phyloP scores from a whole-genome alignment of 2,888 invertebrate species.

The Ormyrus nitidulus region DNA sequence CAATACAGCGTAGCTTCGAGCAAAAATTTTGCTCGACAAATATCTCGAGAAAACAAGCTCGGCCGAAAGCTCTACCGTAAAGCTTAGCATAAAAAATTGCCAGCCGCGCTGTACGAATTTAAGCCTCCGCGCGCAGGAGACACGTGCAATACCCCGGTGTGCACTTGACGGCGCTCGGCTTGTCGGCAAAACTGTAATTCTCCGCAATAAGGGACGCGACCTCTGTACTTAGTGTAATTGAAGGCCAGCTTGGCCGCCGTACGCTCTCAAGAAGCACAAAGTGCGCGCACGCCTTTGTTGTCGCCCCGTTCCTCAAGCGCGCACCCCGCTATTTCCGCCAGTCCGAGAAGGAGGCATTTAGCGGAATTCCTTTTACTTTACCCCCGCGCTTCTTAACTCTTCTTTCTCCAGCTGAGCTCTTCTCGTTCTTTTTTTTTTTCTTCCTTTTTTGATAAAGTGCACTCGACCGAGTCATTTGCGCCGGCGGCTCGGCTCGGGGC shows the following conservation, averaged over 20 bases:
- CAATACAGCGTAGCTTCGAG: too few relatives aligned
- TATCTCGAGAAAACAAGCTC: too few relatives aligned
- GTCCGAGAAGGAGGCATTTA: conserved; percentile 27
- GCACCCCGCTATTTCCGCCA: not conserved
- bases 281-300: conserved; percentile 33
- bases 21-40: too few relatives aligned
- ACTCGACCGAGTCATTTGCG: conserved; percentile 49
- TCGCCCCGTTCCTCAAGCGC: not conserved
- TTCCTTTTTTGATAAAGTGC: conserved; percentile 30
- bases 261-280: not conserved
- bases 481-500: conserved; percentile 9
- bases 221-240: conserved; percentile 45
- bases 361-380: conserved; percentile 31
- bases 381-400: conserved; percentile 13
- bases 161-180: not conserved
- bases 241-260: not conserved
- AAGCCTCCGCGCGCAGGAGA: not conserved
- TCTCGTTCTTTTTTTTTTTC: not conserved
- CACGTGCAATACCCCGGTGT: not conserved
- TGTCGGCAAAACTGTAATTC: conserved; percentile 24
- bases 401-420: not conserved
- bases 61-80: not conserved
- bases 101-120: too few relatives aligned
- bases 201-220: conserved; percentile 9
- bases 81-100: not conserved